These are phyloP conservation scores for Saccostrea glomerata DNA, from an alignment of 1,140 invertebrate genomes.

Conservation along the genomic window DNA sequence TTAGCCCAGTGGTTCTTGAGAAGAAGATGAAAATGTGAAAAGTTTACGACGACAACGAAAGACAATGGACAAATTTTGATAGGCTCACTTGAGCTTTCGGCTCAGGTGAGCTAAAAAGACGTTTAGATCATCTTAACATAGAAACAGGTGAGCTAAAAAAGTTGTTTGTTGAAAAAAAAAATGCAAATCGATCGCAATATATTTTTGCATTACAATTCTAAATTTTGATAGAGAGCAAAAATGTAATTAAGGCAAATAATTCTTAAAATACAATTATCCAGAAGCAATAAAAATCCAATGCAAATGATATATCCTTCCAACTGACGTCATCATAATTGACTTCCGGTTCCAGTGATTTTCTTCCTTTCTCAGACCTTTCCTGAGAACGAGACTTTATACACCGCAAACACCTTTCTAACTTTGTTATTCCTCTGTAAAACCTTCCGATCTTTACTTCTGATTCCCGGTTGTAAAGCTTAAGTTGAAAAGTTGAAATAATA, in stretches of 20 bases:
- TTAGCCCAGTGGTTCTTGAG: no score
- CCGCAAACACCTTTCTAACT: background rate
- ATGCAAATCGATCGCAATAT: no score
- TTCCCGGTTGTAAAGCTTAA: conserved; percentile 26
- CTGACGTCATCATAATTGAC: background rate
- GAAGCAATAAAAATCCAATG: background rate
- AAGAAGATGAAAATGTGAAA: no score
- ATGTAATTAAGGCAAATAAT: background rate
- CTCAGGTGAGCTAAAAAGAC: no score
- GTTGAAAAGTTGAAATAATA: conserved; percentile 30
- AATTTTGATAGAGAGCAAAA: background rate
- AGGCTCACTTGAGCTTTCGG: no score
- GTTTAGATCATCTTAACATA: no score
- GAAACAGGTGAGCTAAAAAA: no score
- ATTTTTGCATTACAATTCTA: no score
- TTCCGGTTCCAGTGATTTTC: background rate
- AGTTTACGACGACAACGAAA: no score
- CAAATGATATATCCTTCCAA: conserved; percentile 29
- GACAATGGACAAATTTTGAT: no score
- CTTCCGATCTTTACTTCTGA: background rate
- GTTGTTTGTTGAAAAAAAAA: no score
- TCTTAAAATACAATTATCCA: background rate
- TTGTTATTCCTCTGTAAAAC: conserved; percentile 9
- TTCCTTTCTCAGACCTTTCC: background rate
- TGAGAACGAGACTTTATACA: background rate